phyloP scores from a whole-genome alignment of 2,113 vertebrate genomes.

The Lutjanus erythropterus region DNA sequence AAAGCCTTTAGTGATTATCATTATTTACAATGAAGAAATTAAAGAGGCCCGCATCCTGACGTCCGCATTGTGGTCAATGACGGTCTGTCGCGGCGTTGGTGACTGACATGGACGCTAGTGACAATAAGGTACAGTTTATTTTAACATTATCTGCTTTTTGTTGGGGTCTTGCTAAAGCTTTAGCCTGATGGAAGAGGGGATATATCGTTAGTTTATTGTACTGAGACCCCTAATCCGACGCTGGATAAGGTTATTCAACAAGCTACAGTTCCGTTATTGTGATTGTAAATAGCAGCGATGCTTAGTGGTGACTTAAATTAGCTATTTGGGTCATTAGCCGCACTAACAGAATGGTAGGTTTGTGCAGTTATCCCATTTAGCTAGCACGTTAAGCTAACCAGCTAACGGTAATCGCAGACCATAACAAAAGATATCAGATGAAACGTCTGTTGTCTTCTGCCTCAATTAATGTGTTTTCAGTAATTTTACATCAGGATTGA shows the following conservation, averaged over 20 bases:
- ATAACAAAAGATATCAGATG: neutral
- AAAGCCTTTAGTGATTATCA: conserved; percentile 23
- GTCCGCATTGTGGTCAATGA: conserved; percentile 70
- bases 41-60: conserved; percentile 74
- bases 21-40: conserved; percentile 77
- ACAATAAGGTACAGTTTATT: conserved; percentile 82
- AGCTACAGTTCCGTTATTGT: fast-evolving
- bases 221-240: conserved; percentile 4
- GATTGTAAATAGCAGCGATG: neutral
- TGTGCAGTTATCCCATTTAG: conserved; percentile 22
- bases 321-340: neutral
- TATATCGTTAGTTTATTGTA: neutral
- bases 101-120: conserved; percentile 84
- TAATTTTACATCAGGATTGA: neutral
- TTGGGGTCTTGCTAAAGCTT: conserved; percentile 25
- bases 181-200: conserved; percentile 14
- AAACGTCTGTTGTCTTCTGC: neutral
- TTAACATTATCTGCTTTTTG: neutral
- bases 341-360: neutral
- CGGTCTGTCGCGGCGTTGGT: conserved; percentile 53
- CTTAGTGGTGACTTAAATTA: neutral
- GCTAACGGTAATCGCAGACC: conserved; percentile 42
- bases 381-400: conserved; percentile 54
- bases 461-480: neutral
- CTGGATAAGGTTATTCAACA: neutral